phyloP scores from a whole-genome alignment of 2,113 vertebrate genomes.

The Megaptera novaeangliae region DNA sequence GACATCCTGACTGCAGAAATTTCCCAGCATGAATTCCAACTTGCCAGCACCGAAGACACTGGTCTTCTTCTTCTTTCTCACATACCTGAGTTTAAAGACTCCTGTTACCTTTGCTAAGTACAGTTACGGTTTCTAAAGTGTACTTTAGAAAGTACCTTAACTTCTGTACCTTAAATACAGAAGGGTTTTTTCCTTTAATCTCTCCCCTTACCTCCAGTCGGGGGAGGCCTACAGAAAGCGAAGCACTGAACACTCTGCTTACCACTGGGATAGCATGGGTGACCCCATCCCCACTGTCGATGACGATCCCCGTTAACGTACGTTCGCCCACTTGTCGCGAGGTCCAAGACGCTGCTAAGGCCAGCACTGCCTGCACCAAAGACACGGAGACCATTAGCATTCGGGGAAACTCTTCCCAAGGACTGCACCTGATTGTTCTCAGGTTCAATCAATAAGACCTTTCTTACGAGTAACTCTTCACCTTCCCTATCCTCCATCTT shows the following conservation, averaged over 20 bases:
- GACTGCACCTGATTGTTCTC: background rate
- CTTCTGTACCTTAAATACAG: background rate
- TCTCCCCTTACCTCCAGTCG: background rate
- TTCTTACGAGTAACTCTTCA: background rate
- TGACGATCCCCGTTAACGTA: slow-evolving; percentile 88
- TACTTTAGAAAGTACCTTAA: too few relatives aligned
- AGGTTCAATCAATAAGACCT: background rate
- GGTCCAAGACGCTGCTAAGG: slow-evolving; percentile 90
- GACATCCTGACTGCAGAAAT: too few relatives aligned
- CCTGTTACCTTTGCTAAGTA: background rate
- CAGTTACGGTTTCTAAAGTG: background rate
- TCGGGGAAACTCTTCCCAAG: accelerated
- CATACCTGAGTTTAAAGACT: background rate
- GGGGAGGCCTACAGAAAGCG: background rate
- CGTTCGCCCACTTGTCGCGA: slow-evolving; percentile 89
- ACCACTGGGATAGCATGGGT: slow-evolving; percentile 92
- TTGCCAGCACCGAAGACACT: accelerated
- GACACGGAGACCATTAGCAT: background rate
- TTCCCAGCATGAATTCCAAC: background rate
- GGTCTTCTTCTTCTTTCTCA: background rate
- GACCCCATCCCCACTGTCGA: slow-evolving; percentile 91
- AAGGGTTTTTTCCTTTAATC: background rate
- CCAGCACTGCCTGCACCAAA: slow-evolving; percentile 85
- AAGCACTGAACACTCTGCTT: slow-evolving; percentile 1
- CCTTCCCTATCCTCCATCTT: background rate